Conservation (phyloP, 2,797 vertebrate species). For the Avahi laniger region DNA sequence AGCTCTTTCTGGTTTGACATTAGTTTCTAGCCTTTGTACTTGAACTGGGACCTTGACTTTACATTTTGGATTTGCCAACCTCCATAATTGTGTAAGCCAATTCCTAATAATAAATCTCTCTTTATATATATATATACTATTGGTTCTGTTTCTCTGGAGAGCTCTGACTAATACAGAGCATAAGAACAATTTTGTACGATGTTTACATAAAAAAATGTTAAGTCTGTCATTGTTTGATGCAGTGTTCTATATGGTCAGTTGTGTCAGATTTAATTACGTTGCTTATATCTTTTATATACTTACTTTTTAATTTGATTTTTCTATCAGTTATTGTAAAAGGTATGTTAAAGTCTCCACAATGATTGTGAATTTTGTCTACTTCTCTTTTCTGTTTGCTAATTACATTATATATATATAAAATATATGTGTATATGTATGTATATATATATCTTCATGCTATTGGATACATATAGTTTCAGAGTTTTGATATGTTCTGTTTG, state of each 20-base stretch:
- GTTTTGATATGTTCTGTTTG: not conserved
- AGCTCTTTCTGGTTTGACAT: not conserved
- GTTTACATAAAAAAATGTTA: not conserved
- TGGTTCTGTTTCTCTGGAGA: not conserved
- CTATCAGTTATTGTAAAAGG: not conserved
- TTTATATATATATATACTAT: not conserved
- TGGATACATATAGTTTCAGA: not conserved
- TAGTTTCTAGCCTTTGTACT: not conserved
- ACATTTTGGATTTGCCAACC: not conserved
- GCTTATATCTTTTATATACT: not conserved
- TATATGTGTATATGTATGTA: too few relatives aligned
- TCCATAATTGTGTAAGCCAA: not conserved
- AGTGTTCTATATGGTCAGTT: not conserved
- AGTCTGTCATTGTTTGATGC: not conserved
- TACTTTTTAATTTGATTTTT: not conserved
- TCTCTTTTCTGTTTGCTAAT: not conserved
- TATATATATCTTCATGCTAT: not conserved
- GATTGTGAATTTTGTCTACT: not conserved
- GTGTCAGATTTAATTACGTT: not conserved
- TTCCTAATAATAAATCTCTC: not conserved
- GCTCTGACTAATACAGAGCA: not conserved
- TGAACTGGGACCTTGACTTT: not conserved
- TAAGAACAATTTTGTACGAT: not conserved
- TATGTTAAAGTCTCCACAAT: not conserved
- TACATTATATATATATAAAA: too few relatives aligned